phyloP scores from a whole-genome alignment of 2,888 invertebrate species.

The Mythimna albipuncta region DNA sequence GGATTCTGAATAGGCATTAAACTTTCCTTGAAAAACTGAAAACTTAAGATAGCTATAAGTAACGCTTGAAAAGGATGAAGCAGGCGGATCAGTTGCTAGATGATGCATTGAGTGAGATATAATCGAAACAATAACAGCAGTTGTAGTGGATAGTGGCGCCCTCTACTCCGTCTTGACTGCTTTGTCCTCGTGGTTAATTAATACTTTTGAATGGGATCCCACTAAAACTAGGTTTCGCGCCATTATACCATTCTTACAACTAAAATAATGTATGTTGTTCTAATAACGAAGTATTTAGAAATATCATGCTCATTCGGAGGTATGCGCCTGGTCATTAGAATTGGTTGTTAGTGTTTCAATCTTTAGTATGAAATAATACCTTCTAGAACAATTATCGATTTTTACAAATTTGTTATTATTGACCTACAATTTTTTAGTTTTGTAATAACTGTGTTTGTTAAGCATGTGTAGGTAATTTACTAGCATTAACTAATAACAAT shows the following conservation, averaged over 20 bases:
- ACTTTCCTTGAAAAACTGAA: slow-evolving; percentile 3
- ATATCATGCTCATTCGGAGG: background rate
- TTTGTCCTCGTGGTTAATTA: slow-evolving; percentile 52
- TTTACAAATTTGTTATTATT: slow-evolving; percentile 2
- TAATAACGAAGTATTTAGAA: background rate
- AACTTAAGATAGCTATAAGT: slow-evolving; percentile 14
- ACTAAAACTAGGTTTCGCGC: slow-evolving; percentile 22
- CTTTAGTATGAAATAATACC: background rate
- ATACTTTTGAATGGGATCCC: slow-evolving; percentile 20
- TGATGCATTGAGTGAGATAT: slow-evolving; percentile 37
- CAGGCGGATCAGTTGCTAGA: slow-evolving; percentile 18
- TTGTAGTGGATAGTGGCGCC: slow-evolving; percentile 58
- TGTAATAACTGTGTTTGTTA: background rate
- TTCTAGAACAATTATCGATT: background rate
- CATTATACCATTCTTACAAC: slow-evolving; percentile 6
- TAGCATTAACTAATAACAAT: background rate
- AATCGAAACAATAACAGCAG: slow-evolving; percentile 61
- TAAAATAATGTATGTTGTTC: background rate
- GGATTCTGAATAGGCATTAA: slow-evolving; percentile 1
- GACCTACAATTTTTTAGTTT: background rate
- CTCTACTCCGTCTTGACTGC: slow-evolving; percentile 43
- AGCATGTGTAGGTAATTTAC: background rate
- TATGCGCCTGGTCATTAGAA: background rate
- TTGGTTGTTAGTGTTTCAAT: background rate
- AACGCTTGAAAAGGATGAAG: slow-evolving; percentile 14